Evolutionary conservation across 2,113 vertebrate genomes (phyloP).

Genomic region (Dryoscopus gambensis): DNA sequence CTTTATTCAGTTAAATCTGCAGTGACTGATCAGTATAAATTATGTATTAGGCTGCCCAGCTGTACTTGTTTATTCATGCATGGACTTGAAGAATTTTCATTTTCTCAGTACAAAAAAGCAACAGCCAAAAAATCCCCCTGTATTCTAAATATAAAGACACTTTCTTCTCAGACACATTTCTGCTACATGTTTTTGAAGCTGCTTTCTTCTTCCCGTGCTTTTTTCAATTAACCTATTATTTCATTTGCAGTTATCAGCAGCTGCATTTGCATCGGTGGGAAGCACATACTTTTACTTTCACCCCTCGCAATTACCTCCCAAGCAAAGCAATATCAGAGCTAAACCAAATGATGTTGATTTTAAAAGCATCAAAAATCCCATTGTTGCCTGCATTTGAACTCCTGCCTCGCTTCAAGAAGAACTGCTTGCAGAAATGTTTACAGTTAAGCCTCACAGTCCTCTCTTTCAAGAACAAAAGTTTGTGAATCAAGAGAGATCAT

Average conservation of each 20-base stretch:
- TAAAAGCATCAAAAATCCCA: neutral
- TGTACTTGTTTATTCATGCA: conserved; percentile 90
- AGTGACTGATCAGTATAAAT: conserved; percentile 89
- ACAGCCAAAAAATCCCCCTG: neutral
- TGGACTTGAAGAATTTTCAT: conserved; percentile 79
- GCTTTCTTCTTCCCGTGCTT: neutral
- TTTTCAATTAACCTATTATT: conserved; percentile 18
- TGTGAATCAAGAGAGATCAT: neutral
- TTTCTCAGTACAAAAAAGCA: conserved; percentile 61
- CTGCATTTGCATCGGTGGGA: neutral
- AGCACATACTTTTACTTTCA: neutral
- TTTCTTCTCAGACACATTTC: conserved; percentile 12
- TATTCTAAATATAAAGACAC: conserved; percentile 35
- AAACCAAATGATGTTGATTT: conserved; percentile 1
- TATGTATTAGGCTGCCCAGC: conserved; percentile 90
- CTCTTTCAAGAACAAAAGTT: conserved; percentile 21
- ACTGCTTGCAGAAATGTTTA: neutral
- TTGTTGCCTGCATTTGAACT: conserved; percentile 7
- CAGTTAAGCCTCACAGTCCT: neutral
- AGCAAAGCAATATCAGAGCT: neutral
- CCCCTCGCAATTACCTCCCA: neutral
- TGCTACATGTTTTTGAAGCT: neutral
- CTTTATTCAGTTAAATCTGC: conserved; percentile 78
- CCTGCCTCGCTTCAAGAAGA: neutral
- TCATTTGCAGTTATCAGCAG: neutral